These are phyloP conservation scores for Koerneria pararmatus DNA, from an alignment of 2,888 invertebrate genomes.

Conservation along the genomic window DNA sequence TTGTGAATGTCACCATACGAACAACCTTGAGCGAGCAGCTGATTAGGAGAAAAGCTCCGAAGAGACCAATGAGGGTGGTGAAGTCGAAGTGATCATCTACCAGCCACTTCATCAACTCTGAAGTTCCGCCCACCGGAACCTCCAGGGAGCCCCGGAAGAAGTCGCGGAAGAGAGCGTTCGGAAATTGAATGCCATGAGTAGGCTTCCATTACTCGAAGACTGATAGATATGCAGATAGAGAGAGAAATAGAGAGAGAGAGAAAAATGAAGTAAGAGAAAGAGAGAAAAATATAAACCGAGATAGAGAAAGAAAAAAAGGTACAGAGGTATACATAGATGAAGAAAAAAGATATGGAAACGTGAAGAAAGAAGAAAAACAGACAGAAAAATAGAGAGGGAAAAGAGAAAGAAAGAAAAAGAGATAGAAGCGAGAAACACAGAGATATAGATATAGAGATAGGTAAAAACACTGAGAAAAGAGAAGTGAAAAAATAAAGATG, in stretches of 20 bases:
- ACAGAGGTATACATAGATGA: not conserved
- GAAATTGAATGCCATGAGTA: no score
- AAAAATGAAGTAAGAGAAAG: no score
- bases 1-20: no score
- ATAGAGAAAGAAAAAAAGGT: not conserved
- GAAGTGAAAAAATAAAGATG: not conserved
- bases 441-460: not conserved
- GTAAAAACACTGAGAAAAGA: not conserved
- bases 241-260: no score
- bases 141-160: constrained; percentile 1
- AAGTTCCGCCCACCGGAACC: constrained; percentile 2
- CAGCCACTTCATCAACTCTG: constrained; percentile 1
- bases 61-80: constrained; percentile 4
- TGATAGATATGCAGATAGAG: no score
- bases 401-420: not conserved
- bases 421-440: not conserved
- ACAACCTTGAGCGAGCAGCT: constrained; percentile 21
- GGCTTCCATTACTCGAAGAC: not conserved
- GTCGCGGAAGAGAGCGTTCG: constrained; percentile 20
- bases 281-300: no score
- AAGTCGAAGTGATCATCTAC: constrained; percentile 13
- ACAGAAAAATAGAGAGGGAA: not conserved
- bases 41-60: constrained; percentile 16
- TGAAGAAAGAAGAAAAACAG: not conserved
- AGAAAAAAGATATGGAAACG: not conserved